Base-by-base conservation (phyloP, 53 echinoderm and acorn worm species). In the Stichopus horrens region DNA sequence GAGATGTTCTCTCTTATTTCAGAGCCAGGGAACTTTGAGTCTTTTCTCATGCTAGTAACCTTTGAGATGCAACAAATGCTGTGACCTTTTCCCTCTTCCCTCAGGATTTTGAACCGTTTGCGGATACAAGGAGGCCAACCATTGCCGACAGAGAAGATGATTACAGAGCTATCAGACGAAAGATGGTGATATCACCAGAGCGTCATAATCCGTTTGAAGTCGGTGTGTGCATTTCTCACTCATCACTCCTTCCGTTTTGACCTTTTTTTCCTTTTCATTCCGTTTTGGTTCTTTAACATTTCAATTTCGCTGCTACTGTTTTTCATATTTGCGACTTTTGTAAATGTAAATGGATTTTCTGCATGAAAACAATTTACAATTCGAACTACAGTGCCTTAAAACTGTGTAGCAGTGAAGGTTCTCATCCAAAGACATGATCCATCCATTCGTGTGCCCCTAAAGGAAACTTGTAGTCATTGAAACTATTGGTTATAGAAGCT, bases 61-160 rank as follows among this genome's bases (percentile, higher is more conserved):
- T 37, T 37, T 37, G 37, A 37, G 2, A 37, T 37, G 37, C 37
- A 37, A 37, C 37, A 37, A 37, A 37, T 37, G 37, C 37, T 37
- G 0, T 37, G 37, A 37, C 37, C 37, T 37, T 68, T 0, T 76
- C 0, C 9, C 9, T 9, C 7, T 5, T 57, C 71, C 74, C 52
- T 21, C 55, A 99, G 99, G 99, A 99, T 73, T 96, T 96, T 96
- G 98, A 99, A 60, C 99, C 99, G 1, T 94, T 99, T 90, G 96
- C 96, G 9, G 99, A 94, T 76, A 91, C 92, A 37, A 83, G 96
- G 22, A 88, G 91, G 14, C 94, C 99, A 59, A 90, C 90, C 66
- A 99, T 99, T 77, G 92, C 91, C 21, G 95, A 95, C 59, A 89
- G 99, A 13, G 96, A 98, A 68, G 96, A 99, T 96, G 96, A 96